phyloP scores from a whole-genome alignment of 2,888 invertebrate species.

The Ormyrus pomaceus region DNA sequence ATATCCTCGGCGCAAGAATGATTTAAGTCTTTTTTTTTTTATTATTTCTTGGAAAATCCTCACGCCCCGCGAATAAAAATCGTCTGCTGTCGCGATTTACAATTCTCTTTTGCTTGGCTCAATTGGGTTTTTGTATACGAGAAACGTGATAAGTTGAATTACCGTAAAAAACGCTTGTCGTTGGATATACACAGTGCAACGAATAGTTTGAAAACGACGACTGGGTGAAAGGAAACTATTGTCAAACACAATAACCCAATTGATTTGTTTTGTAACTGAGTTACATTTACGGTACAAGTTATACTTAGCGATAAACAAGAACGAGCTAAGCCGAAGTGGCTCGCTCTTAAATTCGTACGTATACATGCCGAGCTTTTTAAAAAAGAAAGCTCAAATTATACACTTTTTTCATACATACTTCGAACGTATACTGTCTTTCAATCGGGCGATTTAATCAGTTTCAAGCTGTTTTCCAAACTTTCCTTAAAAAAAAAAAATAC shows the following conservation, averaged over 20 bases:
- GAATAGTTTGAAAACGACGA: not conserved
- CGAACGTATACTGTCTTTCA: not conserved
- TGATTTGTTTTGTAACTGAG: slow-evolving; percentile 9
- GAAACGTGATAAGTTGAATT: not conserved
- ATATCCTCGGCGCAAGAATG: slow-evolving; percentile 16
- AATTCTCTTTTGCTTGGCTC: slow-evolving; percentile 1
- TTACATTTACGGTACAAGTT: not conserved
- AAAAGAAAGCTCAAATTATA: not conserved
- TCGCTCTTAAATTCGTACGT: not conserved
- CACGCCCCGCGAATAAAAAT: slow-evolving; percentile 16
- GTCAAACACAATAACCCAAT: slow-evolving; percentile 20
- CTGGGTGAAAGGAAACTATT: not conserved
- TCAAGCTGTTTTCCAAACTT: no score
- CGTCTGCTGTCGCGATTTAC: slow-evolving; percentile 2
- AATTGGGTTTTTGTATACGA: not conserved
- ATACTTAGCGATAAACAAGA: slow-evolving; percentile 5
- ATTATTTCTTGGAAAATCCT: not conserved
- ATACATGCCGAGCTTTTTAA: not conserved
- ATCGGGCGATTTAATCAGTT: not conserved
- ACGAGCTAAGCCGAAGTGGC: not conserved
- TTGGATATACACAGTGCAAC: not conserved
- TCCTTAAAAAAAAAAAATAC: no score
- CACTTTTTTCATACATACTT: slow-evolving; percentile 4
- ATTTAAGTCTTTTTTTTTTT: not conserved
- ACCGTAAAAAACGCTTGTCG: not conserved